Base-by-base conservation (phyloP, 1,140 invertebrate genomes). In the silkworm (Bombyx mori) region DNA sequence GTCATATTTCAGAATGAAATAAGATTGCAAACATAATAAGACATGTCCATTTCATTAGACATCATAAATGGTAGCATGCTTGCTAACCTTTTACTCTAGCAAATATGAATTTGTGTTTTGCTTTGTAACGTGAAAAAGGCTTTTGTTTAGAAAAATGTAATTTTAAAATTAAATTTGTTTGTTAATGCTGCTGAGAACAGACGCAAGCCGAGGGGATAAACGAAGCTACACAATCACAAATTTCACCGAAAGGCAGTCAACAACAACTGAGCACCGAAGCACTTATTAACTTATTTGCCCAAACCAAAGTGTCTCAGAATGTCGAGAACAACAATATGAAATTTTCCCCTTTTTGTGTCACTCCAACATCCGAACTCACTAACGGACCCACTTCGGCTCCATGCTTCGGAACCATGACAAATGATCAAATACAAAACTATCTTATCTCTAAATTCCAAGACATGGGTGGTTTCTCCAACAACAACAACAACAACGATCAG, bases 381-480 rank as follows among this genome's bases (percentile, higher is more conserved):
- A 74, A 74, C 52, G 70, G 67, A 12, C 57, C 66, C 22, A 70
- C 35, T 47, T 71, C 75, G 5, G 61, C 77, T 1, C 77, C 75
- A 0, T 72, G 62, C 58, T 79, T 86, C 51, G 73, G 63, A 0
- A 71, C 58, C 46, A 77, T 86, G 79, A 69, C 72, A 12, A 81
- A 80, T 53, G 80, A 86, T 3, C 71, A 86, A 58, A 79, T 84
- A 57, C 83, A 86, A 50, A 69, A 77, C 42, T 86, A 85, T 62
- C 62, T 86, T 8, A 81, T 83, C 52, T 68, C 74, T 10, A 84
- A 85, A 63, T 82, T 86, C 54, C 69, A 83, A 67, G 75, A 80
- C 43, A 69, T 84, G 66, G 60, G 62, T 18, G 64, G 62, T 5
- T 66, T 77, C 22, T 62, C 64, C 5, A 73, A 73, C 8, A 68